Evolutionary conservation across 2,113 vertebrate genomes (phyloP).

Genomic region (Stegastes partitus): DNA sequence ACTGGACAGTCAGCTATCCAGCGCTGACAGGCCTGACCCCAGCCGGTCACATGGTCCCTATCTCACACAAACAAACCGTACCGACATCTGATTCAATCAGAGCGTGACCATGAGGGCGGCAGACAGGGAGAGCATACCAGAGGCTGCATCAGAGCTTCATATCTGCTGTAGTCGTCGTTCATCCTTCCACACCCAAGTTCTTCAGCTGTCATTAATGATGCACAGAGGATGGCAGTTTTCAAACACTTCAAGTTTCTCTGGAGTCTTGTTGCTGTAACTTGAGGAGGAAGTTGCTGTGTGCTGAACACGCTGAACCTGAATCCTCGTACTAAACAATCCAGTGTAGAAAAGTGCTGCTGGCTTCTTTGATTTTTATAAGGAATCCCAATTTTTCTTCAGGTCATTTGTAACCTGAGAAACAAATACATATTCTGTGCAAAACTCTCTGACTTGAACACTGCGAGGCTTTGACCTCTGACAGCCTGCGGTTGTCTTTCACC

Average conservation of each 20-base stretch:
- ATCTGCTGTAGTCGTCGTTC: background rate
- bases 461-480: conserved; percentile 29
- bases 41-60: conserved; percentile 36
- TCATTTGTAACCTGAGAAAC: too few relatives aligned
- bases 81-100: conserved; percentile 46
- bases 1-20: conserved; percentile 7
- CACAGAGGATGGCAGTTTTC: too few relatives aligned
- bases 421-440: too few relatives aligned
- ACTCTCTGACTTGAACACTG: too few relatives aligned
- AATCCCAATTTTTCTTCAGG: too few relatives aligned
- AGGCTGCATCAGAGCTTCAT: background rate
- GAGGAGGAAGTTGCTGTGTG: conserved; percentile 9
- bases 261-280: background rate
- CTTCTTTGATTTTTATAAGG: too few relatives aligned
- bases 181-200: too few relatives aligned
- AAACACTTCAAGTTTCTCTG: too few relatives aligned
- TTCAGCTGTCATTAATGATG: too few relatives aligned
- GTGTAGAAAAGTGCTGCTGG: too few relatives aligned
- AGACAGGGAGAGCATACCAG: background rate
- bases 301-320: too few relatives aligned
- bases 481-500: background rate
- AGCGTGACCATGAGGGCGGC: conserved; percentile 34
- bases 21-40: conserved; percentile 13
- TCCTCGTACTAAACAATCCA: too few relatives aligned
- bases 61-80: conserved; percentile 42